Evolutionary conservation across 23 tunicate species (phyloP), one percentile per base, ranked within the genome.

Genomic region (Oikopleura vanhoeffeni): DNA sequence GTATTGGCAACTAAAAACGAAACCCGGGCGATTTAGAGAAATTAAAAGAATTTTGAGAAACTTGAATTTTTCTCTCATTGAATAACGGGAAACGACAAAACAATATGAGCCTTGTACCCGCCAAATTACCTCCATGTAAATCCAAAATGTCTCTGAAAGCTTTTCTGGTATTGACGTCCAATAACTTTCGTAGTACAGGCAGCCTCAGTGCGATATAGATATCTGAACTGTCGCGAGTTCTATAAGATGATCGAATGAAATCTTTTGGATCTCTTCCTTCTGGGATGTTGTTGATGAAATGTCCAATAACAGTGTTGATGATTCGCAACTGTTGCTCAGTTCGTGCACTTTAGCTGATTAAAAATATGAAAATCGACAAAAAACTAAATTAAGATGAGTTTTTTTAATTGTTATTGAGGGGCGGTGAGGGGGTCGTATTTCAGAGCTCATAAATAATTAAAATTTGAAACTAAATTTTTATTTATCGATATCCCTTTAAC

Each of bases 61-160:
- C n/a, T n/a, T n/a, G n/a, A n/a, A n/a, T n/a, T n/a, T n/a, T n/a
- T n/a, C n/a, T n/a, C n/a, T n/a, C n/a, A n/a, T n/a, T n/a, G n/a
- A n/a, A n/a, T n/a, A n/a, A n/a, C n/a, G n/a, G n/a, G n/a, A n/a
- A n/a, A n/a, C n/a, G n/a, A n/a, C n/a, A n/a, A n/a, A n/a, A n/a
- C n/a, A n/a, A n/a, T n/a, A n/a, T n/a, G n/a, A n/a, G n/a, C n/a
- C n/a, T n/a, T n/a, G n/a, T n/a, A n/a, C n/a, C n/a, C n/a, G n/a
- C n/a, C n/a, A 49, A 8, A 49, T 49, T 49, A 49, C 64, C 64
- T 71, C 79, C 79, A 32, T 30, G 35, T 2, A 18, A 18, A 30
- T 71, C 79, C 79, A 71, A 71, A 24, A 71, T 71, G 32, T 71
- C 79, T 3, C 79, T 18, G 38, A 71, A 71, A 18, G 35, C 79